A percentile compares a stretch with the other conserved stretches of the same genome.
phyloP scores from a whole-genome alignment of 2,797 vertebrate species.

The Notolepis coatsorum region DNA sequence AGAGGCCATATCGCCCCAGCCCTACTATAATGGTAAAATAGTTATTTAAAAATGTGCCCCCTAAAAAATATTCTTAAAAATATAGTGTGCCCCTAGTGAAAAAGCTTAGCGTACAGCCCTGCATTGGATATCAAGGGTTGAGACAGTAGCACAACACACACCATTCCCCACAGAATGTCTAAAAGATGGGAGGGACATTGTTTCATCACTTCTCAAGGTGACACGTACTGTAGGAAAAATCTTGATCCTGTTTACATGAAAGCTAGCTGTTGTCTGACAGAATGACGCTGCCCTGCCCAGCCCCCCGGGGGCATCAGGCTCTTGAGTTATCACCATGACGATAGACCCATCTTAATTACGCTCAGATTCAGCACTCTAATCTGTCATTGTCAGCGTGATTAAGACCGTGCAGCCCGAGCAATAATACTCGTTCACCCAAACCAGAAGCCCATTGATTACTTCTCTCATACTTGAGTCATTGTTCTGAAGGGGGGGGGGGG shows the following conservation, averaged over 20 bases:
- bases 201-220: slow-evolving; percentile 54
- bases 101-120: neutral
- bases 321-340: slow-evolving; percentile 71
- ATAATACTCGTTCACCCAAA: slow-evolving; percentile 77
- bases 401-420: slow-evolving; percentile 76
- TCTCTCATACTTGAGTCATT: slow-evolving; percentile 75
- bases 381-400: slow-evolving; percentile 78
- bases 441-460: slow-evolving; percentile 79
- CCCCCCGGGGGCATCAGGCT: slow-evolving; percentile 57
- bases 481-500: slow-evolving; percentile 61
- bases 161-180: slow-evolving; percentile 6
- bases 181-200: slow-evolving; percentile 8
- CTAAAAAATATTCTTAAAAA: too few relatives aligned
- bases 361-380: slow-evolving; percentile 70
- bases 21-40: too few relatives aligned
- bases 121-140: neutral
- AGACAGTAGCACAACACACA: slow-evolving; percentile 1
- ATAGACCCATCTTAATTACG: slow-evolving; percentile 84
- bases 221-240: slow-evolving; percentile 42
- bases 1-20: too few relatives aligned
- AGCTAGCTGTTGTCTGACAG: slow-evolving; percentile 61
- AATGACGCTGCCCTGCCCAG: slow-evolving; percentile 53
- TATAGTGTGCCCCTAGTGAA: neutral
- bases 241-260: slow-evolving; percentile 55
- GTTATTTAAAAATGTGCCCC: too few relatives aligned